Conservation (phyloP, 2,113 vertebrate species). For the Pluvianellus socialis region DNA sequence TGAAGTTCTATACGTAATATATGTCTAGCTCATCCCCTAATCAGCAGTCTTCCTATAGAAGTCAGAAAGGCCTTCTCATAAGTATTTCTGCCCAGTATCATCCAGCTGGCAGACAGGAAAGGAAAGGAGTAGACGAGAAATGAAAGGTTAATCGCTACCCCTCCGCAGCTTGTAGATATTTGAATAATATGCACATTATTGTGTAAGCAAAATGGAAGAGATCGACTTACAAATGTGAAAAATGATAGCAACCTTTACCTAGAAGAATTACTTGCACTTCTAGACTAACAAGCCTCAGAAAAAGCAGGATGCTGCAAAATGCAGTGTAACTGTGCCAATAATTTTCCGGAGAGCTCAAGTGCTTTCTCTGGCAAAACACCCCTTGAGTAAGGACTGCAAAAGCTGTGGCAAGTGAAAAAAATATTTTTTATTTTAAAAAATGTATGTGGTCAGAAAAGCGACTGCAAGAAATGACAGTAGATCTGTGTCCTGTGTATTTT, state of each 20-base stretch:
- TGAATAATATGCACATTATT: neutral
- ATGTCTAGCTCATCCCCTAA: neutral
- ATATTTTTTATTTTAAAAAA: neutral
- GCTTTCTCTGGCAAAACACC: neutral
- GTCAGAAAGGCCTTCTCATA: neutral
- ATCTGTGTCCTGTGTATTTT: constrained; percentile 5
- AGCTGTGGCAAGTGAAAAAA: neutral
- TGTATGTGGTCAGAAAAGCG: neutral
- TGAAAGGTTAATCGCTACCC: neutral
- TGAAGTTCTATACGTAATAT: constrained; percentile 23
- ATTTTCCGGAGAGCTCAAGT: neutral
- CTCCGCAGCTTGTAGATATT: neutral
- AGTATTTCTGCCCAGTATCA: neutral
- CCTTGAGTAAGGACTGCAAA: neutral
- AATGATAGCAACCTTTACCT: constrained; percentile 16
- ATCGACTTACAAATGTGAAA: neutral
- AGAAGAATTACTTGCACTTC: neutral
- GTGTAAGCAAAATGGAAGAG: neutral
- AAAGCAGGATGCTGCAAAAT: neutral
- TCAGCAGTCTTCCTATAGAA: neutral
- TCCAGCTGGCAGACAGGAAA: neutral
- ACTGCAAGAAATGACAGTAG: neutral
- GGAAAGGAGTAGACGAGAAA: neutral
- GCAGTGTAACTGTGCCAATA: neutral
- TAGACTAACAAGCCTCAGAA: neutral